These are phyloP conservation scores for Rhagologus leucostigma DNA, from an alignment of 2,113 vertebrate genomes.

Conservation along the genomic window DNA sequence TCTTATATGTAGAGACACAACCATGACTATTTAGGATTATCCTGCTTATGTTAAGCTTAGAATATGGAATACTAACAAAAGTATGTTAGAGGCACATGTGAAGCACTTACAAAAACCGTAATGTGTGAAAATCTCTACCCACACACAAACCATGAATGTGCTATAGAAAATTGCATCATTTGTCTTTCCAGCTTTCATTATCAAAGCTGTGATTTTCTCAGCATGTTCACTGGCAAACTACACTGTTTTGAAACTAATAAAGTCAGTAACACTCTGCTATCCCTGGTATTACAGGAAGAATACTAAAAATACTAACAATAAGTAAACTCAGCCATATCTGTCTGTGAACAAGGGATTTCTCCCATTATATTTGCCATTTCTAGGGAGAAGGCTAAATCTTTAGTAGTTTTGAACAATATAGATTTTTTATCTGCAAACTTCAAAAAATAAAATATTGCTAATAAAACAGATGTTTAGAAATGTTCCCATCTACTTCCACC, in stretches of 20 bases:
- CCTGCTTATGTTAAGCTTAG: neutral
- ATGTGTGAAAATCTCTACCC: neutral
- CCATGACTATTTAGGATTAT: neutral
- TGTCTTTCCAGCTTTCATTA: slow-evolving; percentile 18
- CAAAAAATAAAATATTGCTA: neutral
- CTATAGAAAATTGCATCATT: slow-evolving; percentile 13
- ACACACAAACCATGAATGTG: neutral
- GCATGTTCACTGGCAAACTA: neutral
- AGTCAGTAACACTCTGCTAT: neutral
- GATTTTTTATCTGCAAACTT: neutral
- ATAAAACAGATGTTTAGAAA: neutral
- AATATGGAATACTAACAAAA: neutral
- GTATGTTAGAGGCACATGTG: neutral
- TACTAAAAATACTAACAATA: neutral
- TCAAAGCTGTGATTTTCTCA: slow-evolving; percentile 41
- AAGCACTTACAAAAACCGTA: neutral
- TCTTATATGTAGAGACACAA: neutral
- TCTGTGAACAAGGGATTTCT: neutral
- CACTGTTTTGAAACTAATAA: slow-evolving; percentile 24
- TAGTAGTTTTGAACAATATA: neutral
- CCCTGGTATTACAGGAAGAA: neutral
- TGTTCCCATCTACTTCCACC: neutral
- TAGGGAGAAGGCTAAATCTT: neutral
- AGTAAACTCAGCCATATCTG: neutral
- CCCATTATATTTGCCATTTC: neutral